Evolutionary conservation across 2,797 vertebrate genomes (phyloP).

Genomic region (Melanotaenia boesemani): DNA sequence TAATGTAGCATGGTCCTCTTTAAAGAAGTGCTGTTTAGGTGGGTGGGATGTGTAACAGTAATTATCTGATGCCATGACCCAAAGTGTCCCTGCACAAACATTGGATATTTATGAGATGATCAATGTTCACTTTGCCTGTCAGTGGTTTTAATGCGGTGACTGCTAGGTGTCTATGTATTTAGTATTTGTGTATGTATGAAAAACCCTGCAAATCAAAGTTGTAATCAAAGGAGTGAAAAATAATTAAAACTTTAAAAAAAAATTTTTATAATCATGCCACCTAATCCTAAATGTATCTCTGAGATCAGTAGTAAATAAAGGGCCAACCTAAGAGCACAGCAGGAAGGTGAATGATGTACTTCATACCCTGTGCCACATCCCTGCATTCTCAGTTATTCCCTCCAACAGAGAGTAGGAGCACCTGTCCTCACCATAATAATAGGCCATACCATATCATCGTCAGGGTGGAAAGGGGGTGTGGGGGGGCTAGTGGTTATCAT

Average conservation of each 20-base stretch:
- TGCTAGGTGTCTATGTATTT: neutral
- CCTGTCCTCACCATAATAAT: constrained; percentile 62
- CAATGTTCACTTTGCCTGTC: neutral
- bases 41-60: neutral
- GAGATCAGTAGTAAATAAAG: constrained; percentile 37
- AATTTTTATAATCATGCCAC: constrained; percentile 11
- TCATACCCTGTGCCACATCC: constrained; percentile 49
- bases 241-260: no score
- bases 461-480: constrained; percentile 67
- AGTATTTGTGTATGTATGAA: neutral
- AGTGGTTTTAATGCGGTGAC: neutral
- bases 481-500: constrained; percentile 65
- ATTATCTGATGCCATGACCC: neutral
- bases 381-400: constrained; percentile 46
- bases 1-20: neutral
- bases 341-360: constrained; percentile 60
- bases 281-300: constrained; percentile 25
- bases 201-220: no score
- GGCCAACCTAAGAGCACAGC: constrained; percentile 31
- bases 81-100: neutral
- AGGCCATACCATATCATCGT: constrained; percentile 74
- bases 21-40: neutral
- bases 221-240: neutral
- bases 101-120: neutral
- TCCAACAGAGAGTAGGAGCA: constrained; percentile 49